Percentiles rank a stretch among this genome's conserved stretches.
Conservation (phyloP, 2,113 vertebrate genomes). For the Apus apus region DNA sequence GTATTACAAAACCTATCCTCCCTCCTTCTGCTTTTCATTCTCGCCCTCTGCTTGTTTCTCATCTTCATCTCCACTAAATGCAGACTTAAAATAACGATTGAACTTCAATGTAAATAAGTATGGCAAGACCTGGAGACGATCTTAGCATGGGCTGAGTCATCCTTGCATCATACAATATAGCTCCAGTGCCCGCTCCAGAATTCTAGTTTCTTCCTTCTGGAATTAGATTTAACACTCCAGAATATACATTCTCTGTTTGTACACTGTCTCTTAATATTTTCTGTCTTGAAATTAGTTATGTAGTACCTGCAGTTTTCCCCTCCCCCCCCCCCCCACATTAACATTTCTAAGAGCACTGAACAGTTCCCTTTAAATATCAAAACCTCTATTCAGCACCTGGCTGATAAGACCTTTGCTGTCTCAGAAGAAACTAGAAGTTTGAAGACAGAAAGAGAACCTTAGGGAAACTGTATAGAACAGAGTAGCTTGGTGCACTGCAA, state of each 20-base stretch:
- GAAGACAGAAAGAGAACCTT: not conserved
- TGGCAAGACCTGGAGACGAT: slow-evolving; percentile 1
- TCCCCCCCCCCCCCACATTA: not conserved
- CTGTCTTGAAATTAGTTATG: not conserved
- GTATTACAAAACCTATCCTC: not conserved
- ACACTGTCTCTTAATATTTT: not conserved
- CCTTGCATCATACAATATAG: not conserved
- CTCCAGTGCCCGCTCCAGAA: not conserved
- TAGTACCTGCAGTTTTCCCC: not conserved
- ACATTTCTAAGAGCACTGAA: not conserved
- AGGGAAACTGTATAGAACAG: not conserved
- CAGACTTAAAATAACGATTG: slow-evolving; percentile 30
- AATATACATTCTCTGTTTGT: not conserved
- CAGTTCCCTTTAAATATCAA: not conserved
- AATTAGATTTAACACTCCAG: not conserved
- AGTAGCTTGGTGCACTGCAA: not conserved
- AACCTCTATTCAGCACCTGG: not conserved
- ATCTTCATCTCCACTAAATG: not conserved
- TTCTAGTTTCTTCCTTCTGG: not conserved
- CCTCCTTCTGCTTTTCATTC: not conserved
- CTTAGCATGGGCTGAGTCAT: slow-evolving; percentile 78
- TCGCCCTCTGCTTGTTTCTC: not conserved
- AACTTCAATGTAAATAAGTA: slow-evolving; percentile 64
- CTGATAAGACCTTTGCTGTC: not conserved
- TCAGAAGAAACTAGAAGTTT: not conserved